A percentile compares a stretch with the other conserved stretches of the same genome.
Conservation (phyloP, 1,140 invertebrate species). For the Neotoxoptera formosana region DNA sequence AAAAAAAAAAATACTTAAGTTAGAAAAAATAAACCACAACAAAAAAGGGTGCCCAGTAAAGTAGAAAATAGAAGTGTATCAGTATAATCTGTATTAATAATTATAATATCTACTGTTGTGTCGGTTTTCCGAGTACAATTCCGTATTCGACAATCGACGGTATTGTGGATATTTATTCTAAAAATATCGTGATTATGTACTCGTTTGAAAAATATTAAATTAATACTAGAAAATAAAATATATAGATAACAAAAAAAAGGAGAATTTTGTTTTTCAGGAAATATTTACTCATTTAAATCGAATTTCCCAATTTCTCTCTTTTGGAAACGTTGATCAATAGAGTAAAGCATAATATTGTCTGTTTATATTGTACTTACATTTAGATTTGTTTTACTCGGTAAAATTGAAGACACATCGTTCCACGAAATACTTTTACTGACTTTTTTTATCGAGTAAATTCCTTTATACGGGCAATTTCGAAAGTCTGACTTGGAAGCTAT, state of each 20-base stretch:
- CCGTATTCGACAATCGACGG: neutral
- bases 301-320: no score
- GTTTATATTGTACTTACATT: slow-evolving; percentile 36
- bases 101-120: neutral
- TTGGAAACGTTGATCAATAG: neutral
- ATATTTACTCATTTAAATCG: no score
- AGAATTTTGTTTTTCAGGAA: no score
- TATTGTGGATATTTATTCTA: neutral
- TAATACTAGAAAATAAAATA: neutral
- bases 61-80: neutral
- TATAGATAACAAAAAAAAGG: neutral
- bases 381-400: neutral
- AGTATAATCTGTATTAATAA: neutral
- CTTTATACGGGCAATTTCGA: slow-evolving; percentile 48
- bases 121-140: neutral
- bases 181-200: neutral
- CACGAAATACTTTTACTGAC: slow-evolving; percentile 31
- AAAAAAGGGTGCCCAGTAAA: neutral
- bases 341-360: neutral
- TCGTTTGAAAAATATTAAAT: neutral
- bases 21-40: neutral
- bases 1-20: neutral
- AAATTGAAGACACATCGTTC: slow-evolving; percentile 30
- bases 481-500: slow-evolving; percentile 40
- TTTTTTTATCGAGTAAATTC: slow-evolving; percentile 39